A percentile compares a stretch with the other conserved stretches of the same genome.
phyloP scores from a whole-genome alignment of 2,113 vertebrate genomes.

The Megaceryle maxima region DNA sequence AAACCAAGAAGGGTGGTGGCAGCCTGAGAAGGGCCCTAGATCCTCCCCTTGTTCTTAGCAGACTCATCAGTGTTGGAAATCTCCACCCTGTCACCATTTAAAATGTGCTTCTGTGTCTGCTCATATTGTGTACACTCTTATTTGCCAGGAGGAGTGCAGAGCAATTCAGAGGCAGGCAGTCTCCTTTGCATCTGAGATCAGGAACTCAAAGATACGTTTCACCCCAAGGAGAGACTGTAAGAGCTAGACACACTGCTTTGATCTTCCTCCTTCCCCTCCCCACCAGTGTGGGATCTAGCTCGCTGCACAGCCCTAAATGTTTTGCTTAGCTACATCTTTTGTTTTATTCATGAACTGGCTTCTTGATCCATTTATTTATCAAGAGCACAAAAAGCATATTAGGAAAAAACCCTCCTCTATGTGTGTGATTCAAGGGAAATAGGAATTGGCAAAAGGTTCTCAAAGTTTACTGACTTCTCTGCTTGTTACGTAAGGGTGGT shows the following conservation, averaged over 20 bases:
- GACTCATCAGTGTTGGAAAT: background rate
- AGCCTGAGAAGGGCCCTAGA: background rate
- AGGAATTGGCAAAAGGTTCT: background rate
- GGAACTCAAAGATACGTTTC: background rate
- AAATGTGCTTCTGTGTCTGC: accelerated
- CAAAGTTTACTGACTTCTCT: background rate
- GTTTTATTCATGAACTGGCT: background rate
- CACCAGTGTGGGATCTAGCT: background rate
- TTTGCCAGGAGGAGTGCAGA: background rate
- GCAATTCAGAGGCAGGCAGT: background rate
- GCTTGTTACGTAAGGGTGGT: background rate
- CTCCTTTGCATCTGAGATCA: background rate
- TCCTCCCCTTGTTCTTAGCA: background rate
- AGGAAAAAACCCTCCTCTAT: background rate
- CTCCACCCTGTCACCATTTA: background rate
- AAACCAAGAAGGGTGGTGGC: background rate
- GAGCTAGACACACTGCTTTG: background rate
- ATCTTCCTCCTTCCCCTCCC: background rate
- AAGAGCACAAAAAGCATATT: background rate
- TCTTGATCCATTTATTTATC: background rate
- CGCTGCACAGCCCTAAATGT: background rate
- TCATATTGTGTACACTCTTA: accelerated
- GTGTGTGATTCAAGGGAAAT: background rate
- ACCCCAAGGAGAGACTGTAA: background rate
- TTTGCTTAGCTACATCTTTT: background rate